phyloP scores from a whole-genome alignment of 2,888 invertebrate species.

The Acleris holmiana region DNA sequence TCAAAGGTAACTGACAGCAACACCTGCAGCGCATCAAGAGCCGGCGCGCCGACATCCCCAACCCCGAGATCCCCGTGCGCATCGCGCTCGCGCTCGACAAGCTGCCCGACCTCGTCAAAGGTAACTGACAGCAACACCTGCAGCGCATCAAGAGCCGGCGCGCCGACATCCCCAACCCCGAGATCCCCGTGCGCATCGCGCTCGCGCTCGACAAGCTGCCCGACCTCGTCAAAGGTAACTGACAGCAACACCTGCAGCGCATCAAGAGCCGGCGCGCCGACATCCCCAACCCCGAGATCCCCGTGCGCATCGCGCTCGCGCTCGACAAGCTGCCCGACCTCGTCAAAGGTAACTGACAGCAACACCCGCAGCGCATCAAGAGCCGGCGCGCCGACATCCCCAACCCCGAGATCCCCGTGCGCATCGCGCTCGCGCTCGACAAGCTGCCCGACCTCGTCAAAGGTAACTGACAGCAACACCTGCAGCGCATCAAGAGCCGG shows the following conservation, averaged over 20 bases:
- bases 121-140: too few relatives aligned
- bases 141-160: too few relatives aligned
- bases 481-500: too few relatives aligned
- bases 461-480: too few relatives aligned
- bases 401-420: conserved; percentile 94
- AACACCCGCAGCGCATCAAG: too few relatives aligned
- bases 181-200: conserved; percentile 93
- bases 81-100: conserved; percentile 92
- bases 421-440: conserved; percentile 91
- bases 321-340: conserved; percentile 92
- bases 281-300: conserved; percentile 96
- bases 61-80: conserved; percentile 93
- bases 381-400: too few relatives aligned
- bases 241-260: too few relatives aligned
- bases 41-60: too few relatives aligned
- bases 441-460: conserved; percentile 92
- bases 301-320: conserved; percentile 91
- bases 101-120: conserved; percentile 91
- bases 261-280: too few relatives aligned
- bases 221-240: conserved; percentile 91
- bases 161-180: too few relatives aligned
- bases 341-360: conserved; percentile 90
- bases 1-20: too few relatives aligned
- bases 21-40: too few relatives aligned
- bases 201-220: conserved; percentile 92